Base-by-base conservation (phyloP, 2,113 vertebrate genomes). In the Hippolais icterina region DNA sequence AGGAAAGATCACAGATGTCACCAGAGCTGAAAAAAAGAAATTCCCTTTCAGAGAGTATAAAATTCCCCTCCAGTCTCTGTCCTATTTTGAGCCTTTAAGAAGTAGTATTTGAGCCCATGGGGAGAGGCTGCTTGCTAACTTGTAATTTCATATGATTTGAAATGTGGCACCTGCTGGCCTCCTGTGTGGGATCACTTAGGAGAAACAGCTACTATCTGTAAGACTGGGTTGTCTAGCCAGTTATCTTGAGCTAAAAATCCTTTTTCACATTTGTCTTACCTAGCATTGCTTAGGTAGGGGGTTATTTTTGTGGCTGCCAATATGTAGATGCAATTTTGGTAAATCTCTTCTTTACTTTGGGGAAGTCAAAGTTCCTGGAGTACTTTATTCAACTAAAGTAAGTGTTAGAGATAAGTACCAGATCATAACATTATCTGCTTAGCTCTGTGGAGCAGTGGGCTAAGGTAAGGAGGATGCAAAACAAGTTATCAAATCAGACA, bases 101-200 rank as follows among this genome's bases (percentile, higher is more conserved):
- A 97, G 97, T 96, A 97, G 94, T 77, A 85, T 97, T 94, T 94
- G 95, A 97, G 94, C 94, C 94, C 97, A 93, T 66, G 60, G 95
- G 94, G 98, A 97, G 96, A 96, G 42, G 68, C 85, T 54, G 50
- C 87, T 98, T 76, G 86, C 96, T 97, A 98, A 97, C 90, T 97
- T 98, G 95, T 97, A 98, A 98, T 98, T 98, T 98, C 97, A 89
- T 96, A 76, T 96, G 95, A 98, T 98, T 98, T 97, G 97, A 98
- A 98, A 98, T 97, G 95, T 95, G 94, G 97, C 92, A 97, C 97
- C 92, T 96, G 90, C 91, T 95, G 96, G 95, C 93, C 96, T 97
- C 95, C 94, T 39, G 1, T 88, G 92, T 86, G 81, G 94, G 92
- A 96, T 98, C 97, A 96, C 88, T 96, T 96, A 92, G 78, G 80